Evolutionary conservation across 2,113 vertebrate species (phyloP).

Genomic region (Alligator sinensis): DNA sequence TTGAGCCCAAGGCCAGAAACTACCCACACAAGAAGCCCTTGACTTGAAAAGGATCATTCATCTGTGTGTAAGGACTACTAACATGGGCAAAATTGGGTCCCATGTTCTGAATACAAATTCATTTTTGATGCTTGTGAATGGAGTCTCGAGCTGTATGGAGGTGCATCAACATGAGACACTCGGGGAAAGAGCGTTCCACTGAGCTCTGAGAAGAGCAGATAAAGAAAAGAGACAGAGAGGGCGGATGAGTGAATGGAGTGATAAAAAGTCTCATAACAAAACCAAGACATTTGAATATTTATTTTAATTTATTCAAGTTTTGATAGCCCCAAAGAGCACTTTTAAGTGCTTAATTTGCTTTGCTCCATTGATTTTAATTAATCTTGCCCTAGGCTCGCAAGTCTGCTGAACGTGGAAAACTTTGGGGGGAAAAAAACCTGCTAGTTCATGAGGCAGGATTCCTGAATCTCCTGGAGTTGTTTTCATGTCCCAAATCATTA

Average conservation of each 20-base stretch:
- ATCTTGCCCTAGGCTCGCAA: constrained; percentile 69
- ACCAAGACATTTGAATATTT: constrained; percentile 67
- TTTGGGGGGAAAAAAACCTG: neutral
- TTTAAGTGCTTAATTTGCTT: constrained; percentile 72
- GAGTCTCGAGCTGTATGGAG: constrained; percentile 19
- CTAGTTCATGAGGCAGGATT: neutral
- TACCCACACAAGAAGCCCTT: neutral
- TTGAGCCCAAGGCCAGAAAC: neutral
- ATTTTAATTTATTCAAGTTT: constrained; percentile 66
- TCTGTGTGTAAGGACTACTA: neutral
- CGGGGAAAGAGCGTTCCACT: constrained; percentile 35
- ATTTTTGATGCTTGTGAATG: constrained; percentile 41
- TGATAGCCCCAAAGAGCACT: constrained; percentile 66
- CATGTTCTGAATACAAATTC: constrained; percentile 45
- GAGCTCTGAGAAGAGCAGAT: constrained; percentile 37
- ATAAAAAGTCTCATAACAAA: constrained; percentile 61
- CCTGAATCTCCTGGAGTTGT: neutral
- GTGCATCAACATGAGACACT: neutral
- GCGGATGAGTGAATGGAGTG: constrained; percentile 29
- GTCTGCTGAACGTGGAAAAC: constrained; percentile 51
- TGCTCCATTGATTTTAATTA: constrained; percentile 78
- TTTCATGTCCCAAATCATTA: rapidly evolving
- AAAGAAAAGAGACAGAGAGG: neutral
- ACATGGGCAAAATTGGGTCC: constrained; percentile 11
- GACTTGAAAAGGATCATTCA: constrained; percentile 21